Evolutionary conservation across 2,888 invertebrate genomes (phyloP).

Genomic region (Andrena bicolor): DNA sequence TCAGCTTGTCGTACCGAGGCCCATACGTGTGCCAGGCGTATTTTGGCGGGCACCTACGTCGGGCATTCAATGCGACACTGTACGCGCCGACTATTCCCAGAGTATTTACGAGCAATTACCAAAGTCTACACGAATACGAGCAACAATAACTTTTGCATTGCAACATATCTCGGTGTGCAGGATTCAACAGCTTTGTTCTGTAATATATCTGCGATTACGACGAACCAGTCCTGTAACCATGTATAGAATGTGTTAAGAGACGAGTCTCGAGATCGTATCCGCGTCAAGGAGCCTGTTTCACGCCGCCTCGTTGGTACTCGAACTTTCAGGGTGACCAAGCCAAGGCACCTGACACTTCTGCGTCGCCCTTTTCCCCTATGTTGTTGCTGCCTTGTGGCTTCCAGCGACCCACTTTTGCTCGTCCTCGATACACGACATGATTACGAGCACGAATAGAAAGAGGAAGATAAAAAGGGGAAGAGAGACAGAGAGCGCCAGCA

Average conservation of each 20-base stretch:
- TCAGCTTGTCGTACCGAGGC: conserved; percentile 24
- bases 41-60: conserved; percentile 50
- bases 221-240: neutral
- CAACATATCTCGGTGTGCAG: conserved; percentile 35
- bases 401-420: conserved; percentile 65
- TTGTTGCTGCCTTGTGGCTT: conserved; percentile 24
- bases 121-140: conserved; percentile 13
- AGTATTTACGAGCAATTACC: conserved; percentile 60
- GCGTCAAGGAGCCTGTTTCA: conserved; percentile 25
- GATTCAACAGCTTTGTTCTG: conserved; percentile 13
- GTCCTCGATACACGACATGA: conserved; percentile 32
- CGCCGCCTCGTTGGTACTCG: conserved; percentile 61
- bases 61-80: neutral
- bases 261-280: neutral
- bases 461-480: conserved; percentile 1
- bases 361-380: conserved; percentile 24
- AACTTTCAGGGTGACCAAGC: conserved; percentile 77
- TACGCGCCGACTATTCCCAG: conserved; percentile 46
- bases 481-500: neutral
- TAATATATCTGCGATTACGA: conserved; percentile 6
- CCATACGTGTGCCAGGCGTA: conserved; percentile 18
- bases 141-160: conserved; percentile 41
- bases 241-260: conserved; percentile 3
- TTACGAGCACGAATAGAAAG: conserved; percentile 29
- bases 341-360: conserved; percentile 70